Conservation (phyloP, 1,140 invertebrate genomes). For the Chelonus insularis region DNA sequence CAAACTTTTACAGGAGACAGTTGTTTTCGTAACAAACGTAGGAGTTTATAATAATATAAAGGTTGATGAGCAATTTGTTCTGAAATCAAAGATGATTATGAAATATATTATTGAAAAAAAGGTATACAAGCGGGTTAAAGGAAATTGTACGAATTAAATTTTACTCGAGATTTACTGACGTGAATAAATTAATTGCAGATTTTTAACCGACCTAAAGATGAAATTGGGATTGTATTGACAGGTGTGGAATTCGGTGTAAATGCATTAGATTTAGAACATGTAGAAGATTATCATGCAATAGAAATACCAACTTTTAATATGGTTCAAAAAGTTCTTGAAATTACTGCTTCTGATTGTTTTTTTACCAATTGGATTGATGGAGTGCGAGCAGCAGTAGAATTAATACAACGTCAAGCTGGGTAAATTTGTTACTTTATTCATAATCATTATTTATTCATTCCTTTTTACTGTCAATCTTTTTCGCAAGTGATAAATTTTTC, state of each 20-base stretch:
- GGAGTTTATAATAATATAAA: neutral
- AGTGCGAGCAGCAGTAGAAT: constrained; percentile 29
- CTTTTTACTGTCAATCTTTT: neutral
- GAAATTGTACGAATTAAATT: neutral
- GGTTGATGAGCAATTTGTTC: constrained; percentile 24
- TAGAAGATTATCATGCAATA: neutral
- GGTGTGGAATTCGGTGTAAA: constrained; percentile 29
- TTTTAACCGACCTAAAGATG: constrained; percentile 40
- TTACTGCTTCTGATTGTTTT: constrained; percentile 24
- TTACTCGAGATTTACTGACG: neutral
- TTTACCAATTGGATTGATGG: constrained; percentile 38
- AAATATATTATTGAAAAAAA: constrained; percentile 38
- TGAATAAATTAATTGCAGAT: constrained; percentile 29
- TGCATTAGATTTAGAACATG: constrained; percentile 4
- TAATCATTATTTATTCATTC: too few relatives aligned
- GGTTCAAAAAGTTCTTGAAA: constrained; percentile 32
- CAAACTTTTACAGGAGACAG: neutral
- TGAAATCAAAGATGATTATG: constrained; percentile 37
- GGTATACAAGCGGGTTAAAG: too few relatives aligned
- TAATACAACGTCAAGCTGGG: constrained; percentile 33
- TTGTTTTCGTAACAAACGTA: constrained; percentile 1
- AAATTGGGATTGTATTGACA: constrained; percentile 42
- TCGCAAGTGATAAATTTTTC: too few relatives aligned
- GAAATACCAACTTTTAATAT: constrained; percentile 38
- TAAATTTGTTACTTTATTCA: too few relatives aligned